phyloP scores from a whole-genome alignment of 1,140 invertebrate species.

The Eupeodes corollae region DNA sequence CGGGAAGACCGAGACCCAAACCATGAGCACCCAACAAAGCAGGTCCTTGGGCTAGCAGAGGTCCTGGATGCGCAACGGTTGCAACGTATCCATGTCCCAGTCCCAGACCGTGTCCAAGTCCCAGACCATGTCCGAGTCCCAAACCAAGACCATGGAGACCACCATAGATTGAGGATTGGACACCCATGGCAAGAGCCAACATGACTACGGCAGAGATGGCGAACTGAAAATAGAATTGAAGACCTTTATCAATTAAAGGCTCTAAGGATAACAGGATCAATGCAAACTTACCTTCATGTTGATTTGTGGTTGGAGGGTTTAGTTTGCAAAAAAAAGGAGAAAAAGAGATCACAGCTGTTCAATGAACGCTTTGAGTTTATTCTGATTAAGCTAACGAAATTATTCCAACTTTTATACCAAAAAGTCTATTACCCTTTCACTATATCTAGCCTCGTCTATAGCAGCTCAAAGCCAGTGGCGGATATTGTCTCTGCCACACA shows the following conservation, averaged over 20 bases:
- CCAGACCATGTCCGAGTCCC: too few species aligned
- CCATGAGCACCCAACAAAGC: slow-evolving; percentile 20
- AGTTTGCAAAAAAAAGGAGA: too few species aligned
- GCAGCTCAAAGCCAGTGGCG: too few species aligned
- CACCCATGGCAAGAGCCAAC: slow-evolving; percentile 34
- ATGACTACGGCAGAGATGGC: slow-evolving; percentile 19
- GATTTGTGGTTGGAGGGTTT: too few species aligned
- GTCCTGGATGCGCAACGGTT: slow-evolving; percentile 20
- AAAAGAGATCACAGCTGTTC: too few species aligned
- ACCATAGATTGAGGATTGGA: slow-evolving; percentile 30
- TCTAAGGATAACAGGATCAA: not conserved
- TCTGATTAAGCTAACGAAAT: too few species aligned
- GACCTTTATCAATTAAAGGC: not conserved
- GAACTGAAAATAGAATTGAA: slow-evolving; percentile 14
- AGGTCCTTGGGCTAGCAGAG: not conserved
- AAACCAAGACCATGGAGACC: slow-evolving; percentile 20
- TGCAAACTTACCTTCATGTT: too few species aligned
- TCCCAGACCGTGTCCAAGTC: not conserved
- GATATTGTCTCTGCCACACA: too few species aligned
- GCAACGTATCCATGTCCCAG: not conserved
- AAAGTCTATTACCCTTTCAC: too few species aligned
- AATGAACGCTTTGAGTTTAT: too few species aligned
- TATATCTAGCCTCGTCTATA: too few species aligned
- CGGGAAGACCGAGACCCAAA: slow-evolving; percentile 8
- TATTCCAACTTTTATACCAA: too few species aligned